Conservation (phyloP, 1,140 invertebrate species). For the Neodiprion virginianus region DNA sequence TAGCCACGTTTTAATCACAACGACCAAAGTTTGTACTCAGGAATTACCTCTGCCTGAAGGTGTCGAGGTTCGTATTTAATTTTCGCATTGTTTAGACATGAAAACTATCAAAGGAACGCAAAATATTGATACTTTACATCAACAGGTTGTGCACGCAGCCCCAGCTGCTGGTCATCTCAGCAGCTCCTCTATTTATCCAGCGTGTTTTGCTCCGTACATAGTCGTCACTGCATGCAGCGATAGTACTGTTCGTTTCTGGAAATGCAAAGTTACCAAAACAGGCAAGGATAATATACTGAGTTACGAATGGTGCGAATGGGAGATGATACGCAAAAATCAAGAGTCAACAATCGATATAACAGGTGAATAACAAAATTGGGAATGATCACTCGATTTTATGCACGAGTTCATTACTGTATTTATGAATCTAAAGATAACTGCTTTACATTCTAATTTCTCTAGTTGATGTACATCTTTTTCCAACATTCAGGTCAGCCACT, state of each 20-base stretch:
- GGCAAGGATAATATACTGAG: constrained; percentile 65
- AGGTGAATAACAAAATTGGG: constrained; percentile 56
- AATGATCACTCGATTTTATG: constrained; percentile 19
- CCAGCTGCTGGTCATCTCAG: constrained; percentile 96
- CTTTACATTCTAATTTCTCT: constrained; percentile 19
- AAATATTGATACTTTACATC: constrained; percentile 1
- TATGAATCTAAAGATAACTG: constrained; percentile 10
- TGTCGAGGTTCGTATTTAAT: constrained; percentile 68
- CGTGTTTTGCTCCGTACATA: constrained; percentile 96
- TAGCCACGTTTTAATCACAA: constrained; percentile 68
- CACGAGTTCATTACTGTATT: background rate
- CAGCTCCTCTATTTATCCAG: constrained; percentile 98
- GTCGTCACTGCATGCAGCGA: constrained; percentile 94
- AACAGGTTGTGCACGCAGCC: constrained; percentile 81
- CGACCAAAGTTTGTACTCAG: constrained; percentile 82
- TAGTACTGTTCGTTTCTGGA: constrained; percentile 76
- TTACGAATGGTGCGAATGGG: constrained; percentile 89
- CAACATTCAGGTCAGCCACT: constrained; percentile 76
- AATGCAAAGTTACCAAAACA: constrained; percentile 72
- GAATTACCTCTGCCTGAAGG: constrained; percentile 85
- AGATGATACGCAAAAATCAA: constrained; percentile 83
- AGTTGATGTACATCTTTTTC: constrained; percentile 15
- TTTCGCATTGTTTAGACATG: background rate
- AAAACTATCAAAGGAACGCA: background rate
- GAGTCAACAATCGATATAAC: constrained; percentile 88